A percentile compares a stretch with the other conserved stretches of the same genome.
These are phyloP conservation scores for Plecturocebus donacophilus DNA, from an alignment of 2,113 vertebrate genomes.

Conservation along the genomic window DNA sequence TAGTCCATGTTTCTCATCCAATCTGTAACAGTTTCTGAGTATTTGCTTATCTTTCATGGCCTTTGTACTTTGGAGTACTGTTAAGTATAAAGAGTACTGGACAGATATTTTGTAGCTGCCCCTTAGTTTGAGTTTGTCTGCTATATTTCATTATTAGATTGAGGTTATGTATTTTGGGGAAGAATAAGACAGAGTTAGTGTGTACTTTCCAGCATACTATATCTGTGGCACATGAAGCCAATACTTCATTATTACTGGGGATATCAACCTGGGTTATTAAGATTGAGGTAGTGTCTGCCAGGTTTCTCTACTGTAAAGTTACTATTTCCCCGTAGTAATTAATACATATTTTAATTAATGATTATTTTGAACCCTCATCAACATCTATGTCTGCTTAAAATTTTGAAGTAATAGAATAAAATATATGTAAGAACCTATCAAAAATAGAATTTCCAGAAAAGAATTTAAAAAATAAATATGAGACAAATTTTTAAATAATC, in stretches of 20 bases:
- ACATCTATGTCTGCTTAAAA: background rate
- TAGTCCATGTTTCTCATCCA: background rate
- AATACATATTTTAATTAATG: background rate
- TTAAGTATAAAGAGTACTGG: background rate
- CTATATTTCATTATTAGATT: background rate
- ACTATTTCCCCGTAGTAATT: background rate
- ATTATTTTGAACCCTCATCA: background rate
- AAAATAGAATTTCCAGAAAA: background rate
- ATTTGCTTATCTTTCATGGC: background rate
- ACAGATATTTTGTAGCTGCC: background rate
- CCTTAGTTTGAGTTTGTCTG: background rate
- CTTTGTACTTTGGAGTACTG: background rate
- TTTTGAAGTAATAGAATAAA: background rate
- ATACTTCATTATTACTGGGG: background rate
- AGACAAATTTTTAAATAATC: background rate
- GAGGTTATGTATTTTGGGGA: background rate
- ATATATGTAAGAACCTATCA: background rate
- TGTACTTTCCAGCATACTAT: rapidly evolving
- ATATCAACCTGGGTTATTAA: background rate
- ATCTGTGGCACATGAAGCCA: background rate
- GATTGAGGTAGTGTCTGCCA: background rate
- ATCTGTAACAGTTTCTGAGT: background rate
- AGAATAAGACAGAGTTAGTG: background rate
- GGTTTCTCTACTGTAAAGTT: background rate
- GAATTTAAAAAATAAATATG: background rate